Base-by-base conservation (phyloP, 2,113 vertebrate genomes). In the Asarcornis scutulata region DNA sequence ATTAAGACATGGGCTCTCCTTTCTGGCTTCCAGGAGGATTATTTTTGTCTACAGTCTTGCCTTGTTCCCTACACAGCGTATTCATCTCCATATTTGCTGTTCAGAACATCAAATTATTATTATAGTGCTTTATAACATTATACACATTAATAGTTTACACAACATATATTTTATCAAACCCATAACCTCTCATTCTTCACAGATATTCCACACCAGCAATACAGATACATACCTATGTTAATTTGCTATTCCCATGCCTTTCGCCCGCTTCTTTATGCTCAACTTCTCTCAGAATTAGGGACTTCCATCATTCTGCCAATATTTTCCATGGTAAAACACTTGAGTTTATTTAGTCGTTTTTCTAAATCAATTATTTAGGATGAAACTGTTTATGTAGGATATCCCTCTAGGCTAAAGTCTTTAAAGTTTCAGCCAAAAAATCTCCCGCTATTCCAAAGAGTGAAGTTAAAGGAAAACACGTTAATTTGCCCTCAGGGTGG, bases 281-380 rank as follows among this genome's bases (percentile, higher is more conserved):
- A 3, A 1, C 4, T 55, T 86, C 59, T 32, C 36, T 81, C 40
- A 38, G 25, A 83, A 3, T 2, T 7, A 40, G 13, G 60, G 40
- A 55, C 9, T 86, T 74, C 34, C 17, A 32, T 48, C 23, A 53
- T 73, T 80, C 59, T 56, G 60, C 22, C 64, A 86, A 7, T 74
- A 81, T 88, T 91, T 96, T 75, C 46, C 80, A 78, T 27, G 3
- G 17, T 63, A 74, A 94, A 92, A 12, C 18, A 42, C 46, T 4
- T 55, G 40, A 0, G 18, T 90, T 77, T 63, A 63, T 92, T 92
- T 84, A 72, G 9, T 72, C 62, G 34, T 81, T 83, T 92, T 78
- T 68, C 11, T 44, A 72, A 92, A 86, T 84, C 22, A 93, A 75
- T 92, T 86, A 82, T 60, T 92, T 84, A 87, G 31, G 32, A 79